Base-by-base conservation (phyloP, 2,113 vertebrate genomes). In the Lontra canadensis region DNA sequence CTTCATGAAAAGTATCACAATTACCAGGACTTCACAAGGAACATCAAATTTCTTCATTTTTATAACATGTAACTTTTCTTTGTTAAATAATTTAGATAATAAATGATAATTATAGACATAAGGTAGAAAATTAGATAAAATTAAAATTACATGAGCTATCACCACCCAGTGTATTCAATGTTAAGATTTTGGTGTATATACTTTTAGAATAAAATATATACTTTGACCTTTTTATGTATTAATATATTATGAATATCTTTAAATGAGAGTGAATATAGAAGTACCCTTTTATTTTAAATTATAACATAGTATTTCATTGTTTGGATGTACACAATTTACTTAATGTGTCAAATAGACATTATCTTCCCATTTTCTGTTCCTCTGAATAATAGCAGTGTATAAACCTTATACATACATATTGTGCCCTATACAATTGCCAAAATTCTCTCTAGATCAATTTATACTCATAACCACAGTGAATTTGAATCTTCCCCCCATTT, bases 251-350 rank as follows among this genome's bases (percentile, higher is more conserved):
- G 34, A 82, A 83, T 47, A 23, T 73, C 25, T 5, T 97, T 96
- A 80, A 29, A 94, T 15, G 21, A 55, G 39, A 44, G 23, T 71
- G 42, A 96, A 55, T 92, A 73, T 31, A 85, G n/a, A 65, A 0
- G 6, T 95, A 49, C 11, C 6, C 59, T 91, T 93, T 69, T 42
- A 79, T 86, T 87, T 94, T 86, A 95, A 91, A 86, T 85, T 71
- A 39, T 42, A 42, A 31, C 13, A 31, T 65, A 71, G 3, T 71
- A 81, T 78, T 88, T 13, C 36, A 71, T 34, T 94, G 34, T 47
- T 52, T 67, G 34, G 25, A 25, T 65, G 4, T 81, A 7, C 6
- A 7, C 29, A 83, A 12, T 95, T 95, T 81, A 47, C 29, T 85
- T 76, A 82, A 92, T 42, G 31, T 83, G 2, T 84, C 34, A 78